A percentile compares a stretch with the other conserved stretches of the same genome.
These are phyloP conservation scores for Tetragnatha versicolor DNA, from an alignment of 1,140 invertebrate genomes.

Conservation along the genomic window DNA sequence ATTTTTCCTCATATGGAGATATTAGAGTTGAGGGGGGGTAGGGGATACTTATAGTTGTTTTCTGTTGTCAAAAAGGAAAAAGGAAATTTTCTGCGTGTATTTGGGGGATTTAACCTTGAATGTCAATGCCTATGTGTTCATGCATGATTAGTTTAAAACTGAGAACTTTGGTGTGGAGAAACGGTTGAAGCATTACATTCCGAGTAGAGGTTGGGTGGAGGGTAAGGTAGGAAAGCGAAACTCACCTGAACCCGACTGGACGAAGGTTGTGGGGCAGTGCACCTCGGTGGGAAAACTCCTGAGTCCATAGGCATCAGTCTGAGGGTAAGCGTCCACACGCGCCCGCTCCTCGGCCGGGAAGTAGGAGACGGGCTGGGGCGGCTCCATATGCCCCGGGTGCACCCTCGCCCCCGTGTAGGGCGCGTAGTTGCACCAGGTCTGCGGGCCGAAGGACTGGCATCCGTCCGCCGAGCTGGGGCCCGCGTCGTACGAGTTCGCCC, in stretches of 20 bases:
- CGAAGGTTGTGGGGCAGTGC: slow-evolving; percentile 79
- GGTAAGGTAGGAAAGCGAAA: not conserved
- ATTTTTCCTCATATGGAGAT: too few relatives aligned
- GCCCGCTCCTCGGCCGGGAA: slow-evolving; percentile 70
- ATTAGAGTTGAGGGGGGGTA: too few relatives aligned
- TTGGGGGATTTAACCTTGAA: too few relatives aligned
- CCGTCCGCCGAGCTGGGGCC: slow-evolving; percentile 68
- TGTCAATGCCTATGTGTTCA: too few relatives aligned
- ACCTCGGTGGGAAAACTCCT: slow-evolving; percentile 78
- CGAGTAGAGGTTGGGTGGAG: not conserved
- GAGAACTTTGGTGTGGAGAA: too few relatives aligned
- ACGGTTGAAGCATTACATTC: too few relatives aligned
- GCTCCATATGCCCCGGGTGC: slow-evolving; percentile 60
- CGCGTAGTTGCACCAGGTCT: slow-evolving; percentile 76
- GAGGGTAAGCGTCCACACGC: slow-evolving; percentile 71
- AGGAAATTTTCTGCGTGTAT: too few relatives aligned
- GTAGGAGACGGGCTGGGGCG: slow-evolving; percentile 61
- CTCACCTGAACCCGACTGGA: slow-evolving; percentile 71
- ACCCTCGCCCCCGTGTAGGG: slow-evolving; percentile 66
- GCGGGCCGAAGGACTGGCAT: slow-evolving; percentile 75
- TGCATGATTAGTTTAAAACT: too few relatives aligned
- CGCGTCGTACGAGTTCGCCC: slow-evolving; percentile 69
- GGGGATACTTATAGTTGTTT: too few relatives aligned
- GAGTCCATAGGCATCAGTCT: slow-evolving; percentile 73
- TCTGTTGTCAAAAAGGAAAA: too few relatives aligned